Evolutionary conservation across 2,113 vertebrate species (phyloP), one percentile per base, ranked within the genome.

Genomic region (Oncorhynchus gorbuscha): DNA sequence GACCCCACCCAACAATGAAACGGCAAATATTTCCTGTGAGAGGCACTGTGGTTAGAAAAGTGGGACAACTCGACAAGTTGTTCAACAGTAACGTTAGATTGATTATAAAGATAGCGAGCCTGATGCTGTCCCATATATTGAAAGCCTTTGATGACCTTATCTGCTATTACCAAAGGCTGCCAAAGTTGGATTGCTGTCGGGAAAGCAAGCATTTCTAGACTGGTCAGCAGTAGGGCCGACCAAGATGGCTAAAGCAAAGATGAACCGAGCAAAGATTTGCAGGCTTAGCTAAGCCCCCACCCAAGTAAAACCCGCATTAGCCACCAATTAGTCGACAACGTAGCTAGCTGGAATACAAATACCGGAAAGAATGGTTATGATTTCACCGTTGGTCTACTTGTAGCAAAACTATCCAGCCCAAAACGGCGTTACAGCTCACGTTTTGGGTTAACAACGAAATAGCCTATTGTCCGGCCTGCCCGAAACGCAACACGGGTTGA

Each of bases 1-100:
- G 91, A 93, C 93, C 93, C 93, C 93, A 93, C 93, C 93, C 93
- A 83, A 85, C 68, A 85, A 83, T 79, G 26, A 89, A 88, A 81
- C 81, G 49, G 84, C 75, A 86, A 83, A 88, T 85, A 84, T 80
- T 80, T 85, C 82, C 74, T 76, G 58, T 82, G n/a, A 45, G 68
- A 70, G 32, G 39, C 16, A 45, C 8, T 55, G 51, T 14, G 51
- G 51, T 55, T 55, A 55, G 51, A 55, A 55, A 55, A 18, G 51
- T 55, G 51, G 51, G 51, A 55, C 51, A 13, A 30, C 48, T 28
- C 14, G 66, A 71, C 72, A 67, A 67, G 64, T 69, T 32, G 67
- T n/a, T 65, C 20, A 64, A 48, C 59, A 62, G 59, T 9, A 32
- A 32, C 30, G 30, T 32, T 5, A n/a, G n/a, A 62, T 62, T 11